Conservation (phyloP, 2,113 vertebrate genomes). For the Jaculus jaculus region DNA sequence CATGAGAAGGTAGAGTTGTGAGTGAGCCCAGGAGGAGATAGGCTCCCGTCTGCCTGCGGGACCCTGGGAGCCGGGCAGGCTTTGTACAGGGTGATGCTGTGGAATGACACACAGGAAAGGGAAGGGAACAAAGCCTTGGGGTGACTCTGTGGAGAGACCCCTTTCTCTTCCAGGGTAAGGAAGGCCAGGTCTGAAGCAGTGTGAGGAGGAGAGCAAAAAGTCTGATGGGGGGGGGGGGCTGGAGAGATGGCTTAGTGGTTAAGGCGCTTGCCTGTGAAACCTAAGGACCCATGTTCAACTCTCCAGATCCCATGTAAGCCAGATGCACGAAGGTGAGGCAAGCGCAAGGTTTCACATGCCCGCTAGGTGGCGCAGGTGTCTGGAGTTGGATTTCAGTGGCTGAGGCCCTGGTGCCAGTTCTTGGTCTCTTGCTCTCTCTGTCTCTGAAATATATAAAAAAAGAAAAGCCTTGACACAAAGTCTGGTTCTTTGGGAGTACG, state of each 20-base stretch:
- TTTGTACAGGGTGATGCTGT: background rate
- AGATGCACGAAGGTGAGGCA: no score
- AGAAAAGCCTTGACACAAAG: background rate
- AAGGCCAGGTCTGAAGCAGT: background rate
- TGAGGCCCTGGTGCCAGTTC: no score
- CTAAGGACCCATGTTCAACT: no score
- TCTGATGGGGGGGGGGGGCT: no score
- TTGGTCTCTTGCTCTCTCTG: no score
- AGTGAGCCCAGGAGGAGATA: background rate
- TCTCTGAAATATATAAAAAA: no score
- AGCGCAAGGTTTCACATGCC: no score
- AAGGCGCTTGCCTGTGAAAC: no score
- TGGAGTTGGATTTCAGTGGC: no score
- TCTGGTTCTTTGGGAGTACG: background rate
- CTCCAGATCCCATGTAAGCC: background rate
- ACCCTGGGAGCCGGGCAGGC: background rate
- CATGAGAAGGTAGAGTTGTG: rapidly evolving
- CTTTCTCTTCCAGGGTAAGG: background rate
- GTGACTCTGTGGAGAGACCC: background rate
- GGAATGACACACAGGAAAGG: background rate
- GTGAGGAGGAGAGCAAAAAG: background rate
- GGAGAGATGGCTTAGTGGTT: background rate
- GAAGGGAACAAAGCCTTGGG: background rate
- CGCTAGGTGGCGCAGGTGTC: no score
- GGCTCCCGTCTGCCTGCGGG: background rate